Base-by-base conservation (phyloP, 2,888 invertebrate genomes). In the Anodontia alba region DNA sequence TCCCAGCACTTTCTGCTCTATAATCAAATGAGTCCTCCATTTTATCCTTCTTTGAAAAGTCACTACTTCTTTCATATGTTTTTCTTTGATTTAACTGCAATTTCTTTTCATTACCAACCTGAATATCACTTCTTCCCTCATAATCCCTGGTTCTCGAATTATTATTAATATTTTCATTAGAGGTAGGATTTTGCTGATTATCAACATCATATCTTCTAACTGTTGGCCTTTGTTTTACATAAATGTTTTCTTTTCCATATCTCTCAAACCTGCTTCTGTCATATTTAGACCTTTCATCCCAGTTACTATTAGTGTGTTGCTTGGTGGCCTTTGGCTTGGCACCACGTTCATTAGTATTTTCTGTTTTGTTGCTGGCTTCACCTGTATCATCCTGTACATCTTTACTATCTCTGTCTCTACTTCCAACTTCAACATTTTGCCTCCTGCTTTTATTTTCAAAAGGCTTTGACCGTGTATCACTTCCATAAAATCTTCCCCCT, bases 401-500 rank as follows among this genome's bases (percentile, higher is more conserved):
- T 17, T 33, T 33, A 46, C 31, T 67, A 29, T 42, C 15, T 42
- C 1, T 68, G 42, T 68, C 68, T 7, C 66, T 5, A n/a, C 17
- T 33, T 38, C 36, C 5, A 10, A 23, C 20, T n/a, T 66, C 38
- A 66, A 8, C n/a, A 68, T 42, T 23, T 17, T 68, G 68, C 29
- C 68, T 38, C 20, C 26, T 1, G 36, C 26, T 29, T 26, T 42
- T 68, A 42, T 42, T 38, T 15, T 83, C 76, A 74, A 57, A 83
- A 26, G 46, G 54, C 67, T 51, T 79, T 57, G 83, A 67, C 29
- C 83, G 31, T 29, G 83, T 57, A 68, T 83, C 83, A n/a, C 70
- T 43, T 0, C 83, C 83, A 33, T 74, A 67, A 74, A 83, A 79
- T 38, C 83, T 62, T 26, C 78, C 70, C 0, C 79, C 76, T 57